Evolutionary conservation across 1,140 invertebrate genomes (phyloP).

Genomic region (Aphaenogaster floridana): DNA sequence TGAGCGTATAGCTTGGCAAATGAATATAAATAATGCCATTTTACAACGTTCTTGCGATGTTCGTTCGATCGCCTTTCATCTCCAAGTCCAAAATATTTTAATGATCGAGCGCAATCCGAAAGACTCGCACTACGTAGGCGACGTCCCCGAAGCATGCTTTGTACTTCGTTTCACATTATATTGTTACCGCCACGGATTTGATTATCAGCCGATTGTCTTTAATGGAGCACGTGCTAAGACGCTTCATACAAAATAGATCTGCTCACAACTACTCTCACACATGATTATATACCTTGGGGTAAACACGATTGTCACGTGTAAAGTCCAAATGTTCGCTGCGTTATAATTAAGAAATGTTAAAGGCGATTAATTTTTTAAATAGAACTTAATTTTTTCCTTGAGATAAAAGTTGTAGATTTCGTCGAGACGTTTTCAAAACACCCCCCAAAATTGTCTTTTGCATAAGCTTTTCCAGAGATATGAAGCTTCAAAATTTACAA

Average conservation of each 20-base stretch:
- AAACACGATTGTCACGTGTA: not conserved
- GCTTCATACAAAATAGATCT: not conserved
- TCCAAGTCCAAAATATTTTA: constrained; percentile 35
- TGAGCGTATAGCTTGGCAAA: constrained; percentile 18
- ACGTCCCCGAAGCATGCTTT: not conserved
- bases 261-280: not conserved
- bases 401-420: no score
- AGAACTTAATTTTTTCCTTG: no score
- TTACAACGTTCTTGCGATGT: constrained; percentile 36
- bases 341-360: not conserved
- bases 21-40: constrained; percentile 43
- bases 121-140: not conserved
- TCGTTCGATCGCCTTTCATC: not conserved
- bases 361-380: no score
- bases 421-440: no score
- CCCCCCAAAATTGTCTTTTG: no score
- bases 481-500: no score
- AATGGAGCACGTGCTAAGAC: not conserved
- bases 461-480: no score
- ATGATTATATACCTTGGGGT: not conserved
- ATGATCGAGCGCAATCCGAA: not conserved
- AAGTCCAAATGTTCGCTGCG: not conserved
- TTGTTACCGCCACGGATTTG: not conserved
- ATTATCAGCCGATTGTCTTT: not conserved
- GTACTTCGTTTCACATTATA: not conserved